Evolutionary conservation across 2,797 vertebrate species (phyloP).

Genomic region (Somateria mollissima): DNA sequence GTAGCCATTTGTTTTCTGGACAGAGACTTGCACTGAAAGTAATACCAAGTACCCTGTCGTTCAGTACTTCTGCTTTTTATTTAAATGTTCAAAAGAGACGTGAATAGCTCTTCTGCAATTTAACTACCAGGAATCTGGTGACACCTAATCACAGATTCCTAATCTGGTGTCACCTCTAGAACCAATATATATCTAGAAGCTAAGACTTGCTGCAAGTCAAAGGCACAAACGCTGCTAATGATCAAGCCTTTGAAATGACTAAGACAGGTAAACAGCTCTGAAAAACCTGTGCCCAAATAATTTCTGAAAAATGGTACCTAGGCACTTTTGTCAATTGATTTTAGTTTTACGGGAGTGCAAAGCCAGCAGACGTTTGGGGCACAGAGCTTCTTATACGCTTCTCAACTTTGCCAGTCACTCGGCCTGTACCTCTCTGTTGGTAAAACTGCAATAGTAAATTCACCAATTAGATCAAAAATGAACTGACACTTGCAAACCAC

Average conservation of each 20-base stretch:
- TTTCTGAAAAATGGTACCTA: background rate
- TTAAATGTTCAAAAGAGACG: background rate
- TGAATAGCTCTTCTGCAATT: background rate
- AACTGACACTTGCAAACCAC: background rate
- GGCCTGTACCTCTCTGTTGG: background rate
- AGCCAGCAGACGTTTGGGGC: background rate
- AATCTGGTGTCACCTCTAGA: background rate
- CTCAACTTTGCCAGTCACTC: background rate
- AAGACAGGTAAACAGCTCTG: background rate
- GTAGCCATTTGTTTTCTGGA: background rate
- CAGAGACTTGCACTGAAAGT: background rate
- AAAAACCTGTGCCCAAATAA: background rate
- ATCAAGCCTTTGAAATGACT: background rate
- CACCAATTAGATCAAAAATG: background rate
- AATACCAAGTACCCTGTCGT: background rate
- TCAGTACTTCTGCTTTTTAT: background rate
- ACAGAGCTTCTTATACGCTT: background rate
- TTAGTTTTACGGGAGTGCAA: background rate
- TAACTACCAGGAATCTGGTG: background rate
- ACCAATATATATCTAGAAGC: background rate
- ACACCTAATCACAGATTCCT: background rate
- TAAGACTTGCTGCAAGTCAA: background rate
- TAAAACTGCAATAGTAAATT: background rate
- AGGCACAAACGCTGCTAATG: background rate
- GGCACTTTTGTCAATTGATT: background rate